Base-by-base conservation (phyloP, 2,113 vertebrate species). In the Cheirogaleus medius region DNA sequence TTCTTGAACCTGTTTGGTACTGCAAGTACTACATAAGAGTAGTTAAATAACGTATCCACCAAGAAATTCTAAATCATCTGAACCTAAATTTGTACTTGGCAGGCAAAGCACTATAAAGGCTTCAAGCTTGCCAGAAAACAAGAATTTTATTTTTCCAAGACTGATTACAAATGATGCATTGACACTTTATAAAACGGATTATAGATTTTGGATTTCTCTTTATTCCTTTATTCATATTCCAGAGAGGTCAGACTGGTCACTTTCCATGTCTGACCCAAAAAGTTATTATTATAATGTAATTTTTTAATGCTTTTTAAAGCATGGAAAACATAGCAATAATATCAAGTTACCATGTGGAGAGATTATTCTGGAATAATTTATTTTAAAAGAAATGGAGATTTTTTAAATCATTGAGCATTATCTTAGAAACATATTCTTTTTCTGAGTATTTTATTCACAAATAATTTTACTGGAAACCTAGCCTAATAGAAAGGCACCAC, bases 41-140 rank as follows among this genome's bases (percentile, higher is more conserved):
- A 39, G 60, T 56, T 90, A 68, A 82, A 63, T 88, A 95, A 66
- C 58, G 37, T 34, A 68, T 91, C n/a, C 1, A 92, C 39, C 34
- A 91, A 93, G 84, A 96, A 96, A 86, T 58, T 93, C 63, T 84
- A 52, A 95, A 58, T 84, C 71, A 37, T 92, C 82, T 63, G 60
- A 92, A 81, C 21, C 23, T 90, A 85, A 94, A 90, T 90, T 76
- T 94, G 49, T 80, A 63, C 27, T 94, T 97, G 58, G 89, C 85
- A 74, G 32, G 27, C 18, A 93, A 87, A 88, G 1, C 37, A 94
- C 20, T 66, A 23, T 60, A 56, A 91, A 97, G 58, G 10, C 47
- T 95, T 89, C 77, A 96, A 63, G 54, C 29, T 23, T 96, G 49
- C 91, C 94, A 95, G 32, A 71, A 85, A 94, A 86, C 42, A 80